Percentiles rank a stretch among this genome's conserved stretches.
These are phyloP conservation scores for Ectobius pallidus DNA, from an alignment of 2,888 invertebrate species.

Conservation along the genomic window DNA sequence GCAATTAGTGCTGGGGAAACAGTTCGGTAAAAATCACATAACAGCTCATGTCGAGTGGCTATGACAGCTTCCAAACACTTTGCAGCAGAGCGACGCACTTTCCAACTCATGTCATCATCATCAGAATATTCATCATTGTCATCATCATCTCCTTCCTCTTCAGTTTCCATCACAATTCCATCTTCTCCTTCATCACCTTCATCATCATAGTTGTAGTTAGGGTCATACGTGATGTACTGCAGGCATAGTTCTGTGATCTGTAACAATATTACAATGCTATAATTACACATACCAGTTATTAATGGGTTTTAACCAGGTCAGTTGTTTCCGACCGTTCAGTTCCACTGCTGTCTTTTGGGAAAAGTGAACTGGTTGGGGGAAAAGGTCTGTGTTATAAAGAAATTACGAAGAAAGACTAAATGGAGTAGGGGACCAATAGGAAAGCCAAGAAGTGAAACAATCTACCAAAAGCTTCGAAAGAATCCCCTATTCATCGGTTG, in stretches of 20 bases:
- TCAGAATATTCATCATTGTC: slow-evolving; percentile 97
- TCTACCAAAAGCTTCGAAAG: no score
- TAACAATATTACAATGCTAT: slow-evolving; percentile 29
- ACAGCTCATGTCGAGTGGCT: slow-evolving; percentile 87
- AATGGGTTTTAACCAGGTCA: no score
- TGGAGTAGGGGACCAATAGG: no score
- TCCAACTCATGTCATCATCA: slow-evolving; percentile 99
- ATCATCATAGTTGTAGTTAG: slow-evolving; percentile 98
- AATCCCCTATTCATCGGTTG: no score
- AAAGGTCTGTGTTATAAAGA: no score
- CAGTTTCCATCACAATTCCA: slow-evolving; percentile 72
- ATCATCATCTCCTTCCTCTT: slow-evolving; percentile 74
- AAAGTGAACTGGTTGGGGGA: no score
- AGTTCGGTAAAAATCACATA: slow-evolving; percentile 85
- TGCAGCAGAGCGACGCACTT: slow-evolving; percentile 93
- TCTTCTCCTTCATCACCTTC: slow-evolving; percentile 68
- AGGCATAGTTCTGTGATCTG: slow-evolving; percentile 87
- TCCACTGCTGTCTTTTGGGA: no score
- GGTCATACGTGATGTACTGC: slow-evolving; percentile 93
- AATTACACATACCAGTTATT: no score
- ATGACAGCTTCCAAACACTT: slow-evolving; percentile 97
- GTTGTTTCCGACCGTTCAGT: no score
- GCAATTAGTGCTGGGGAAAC: slow-evolving; percentile 91
- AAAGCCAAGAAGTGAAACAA: no score
- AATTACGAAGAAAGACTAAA: no score